Evolutionary conservation across 2,888 invertebrate genomes (phyloP), one percentile per base, ranked within the genome.

Genomic region (Drosophila austrosaltans): DNA sequence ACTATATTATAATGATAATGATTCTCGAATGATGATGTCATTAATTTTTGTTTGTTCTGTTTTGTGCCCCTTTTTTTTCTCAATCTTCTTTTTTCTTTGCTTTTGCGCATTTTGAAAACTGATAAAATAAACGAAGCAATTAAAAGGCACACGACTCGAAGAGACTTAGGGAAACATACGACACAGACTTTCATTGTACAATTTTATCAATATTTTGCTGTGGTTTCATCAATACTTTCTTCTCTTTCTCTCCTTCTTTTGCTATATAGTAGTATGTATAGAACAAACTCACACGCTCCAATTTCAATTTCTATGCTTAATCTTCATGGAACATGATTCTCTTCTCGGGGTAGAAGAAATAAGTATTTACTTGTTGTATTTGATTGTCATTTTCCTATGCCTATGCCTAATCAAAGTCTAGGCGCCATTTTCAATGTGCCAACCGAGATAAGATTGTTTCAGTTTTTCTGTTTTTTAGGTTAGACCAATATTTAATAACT

Each of bases 401-500:
- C 48, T 25, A 10, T 25, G 48, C 22, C 48, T 8, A 71, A 56
- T 25, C 72, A 66, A 72, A 67, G 68, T 64, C 75, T 60, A 64
- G 81, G 82, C 82, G 82, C 84, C 82, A 69, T 40, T 48, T 39
- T 25, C 53, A 22, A 48, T 61, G 22, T 44, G 22, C 20, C n/a
- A 40, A 16, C 25, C 28, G 30, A 61, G 61, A 48, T 40, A 4
- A 56, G 63, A 16, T 5, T 8, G 3, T 58, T 70, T 84, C 76
- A 40, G 16, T 16, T 16, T 16, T 16, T 16, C 16, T 16, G 16
- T 16, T 71, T 83, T 86, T 77, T 81, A 75, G 82, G 87, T 81
- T 82, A 86, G 42, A 53, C 73, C 57, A 81, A 83, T 79, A 83
- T 76, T 78, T 56, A 69, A 66, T 57, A 63, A 72, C 68, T 71